Evolutionary conservation across 64 coral and sea anemone species (phyloP), one percentile per base, ranked within the genome.

Genomic region (Acropora yongei): DNA sequence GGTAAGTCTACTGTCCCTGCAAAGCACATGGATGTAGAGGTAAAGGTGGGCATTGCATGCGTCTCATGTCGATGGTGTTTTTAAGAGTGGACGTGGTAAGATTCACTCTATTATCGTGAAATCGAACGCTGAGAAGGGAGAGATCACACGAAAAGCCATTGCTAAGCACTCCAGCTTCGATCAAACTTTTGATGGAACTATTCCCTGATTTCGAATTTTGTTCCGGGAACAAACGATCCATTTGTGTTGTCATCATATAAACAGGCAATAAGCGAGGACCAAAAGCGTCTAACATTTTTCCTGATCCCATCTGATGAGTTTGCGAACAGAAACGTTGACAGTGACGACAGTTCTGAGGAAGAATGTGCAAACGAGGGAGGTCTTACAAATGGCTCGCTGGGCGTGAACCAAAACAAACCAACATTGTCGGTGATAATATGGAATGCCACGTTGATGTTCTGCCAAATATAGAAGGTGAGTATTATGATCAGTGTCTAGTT

Each of bases 251-350:
- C 30, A 94, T 18, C 11, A 58, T 94, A 94, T 68, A 94, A 94
- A 73, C 63, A 94, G 58, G 86, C 92, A 57, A 89, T 84, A 63
- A 49, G 78, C 17, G 89, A 94, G 77, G 92, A 94, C 41, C 89
- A 94, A 58, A 94, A 94, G 72, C 82, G 81, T 30, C 60, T 86
- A 18, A 89, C 87, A 44, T 85, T 86, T 78, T 90, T 83, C 77
- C 51, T 94, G 76, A 90, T 89, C 68, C 87, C 88, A 77, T 66
- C 55, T 78, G 69, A 77, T 6, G 87, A 94, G 87, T 76, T 94
- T 51, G 87, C 48, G 55, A 74, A 86, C 71, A 66, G 40, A 30
- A 67, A 42, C 66, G 57, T 45, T 84, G 57, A 65, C 40, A 65
- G 12, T 44, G 57, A 67, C 44, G 13, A 65, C 60, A 65, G 57